Evolutionary conservation across 1,140 invertebrate species (phyloP).

Genomic region (Macrocentrus cingulum): DNA sequence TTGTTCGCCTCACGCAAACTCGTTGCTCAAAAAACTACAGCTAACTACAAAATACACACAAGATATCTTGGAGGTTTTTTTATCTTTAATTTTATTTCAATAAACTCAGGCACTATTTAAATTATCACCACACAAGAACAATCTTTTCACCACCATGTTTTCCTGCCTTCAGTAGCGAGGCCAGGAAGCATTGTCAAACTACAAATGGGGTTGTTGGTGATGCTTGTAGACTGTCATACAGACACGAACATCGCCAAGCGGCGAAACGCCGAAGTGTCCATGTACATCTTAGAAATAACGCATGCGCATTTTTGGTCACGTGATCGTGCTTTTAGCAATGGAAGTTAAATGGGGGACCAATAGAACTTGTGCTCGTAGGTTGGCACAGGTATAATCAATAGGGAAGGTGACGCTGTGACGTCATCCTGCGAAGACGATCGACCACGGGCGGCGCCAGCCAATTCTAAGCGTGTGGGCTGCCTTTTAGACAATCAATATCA

Average conservation of each 20-base stretch:
- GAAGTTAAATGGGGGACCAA: constrained; percentile 17
- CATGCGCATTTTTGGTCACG: constrained; percentile 15
- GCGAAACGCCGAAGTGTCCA: background rate
- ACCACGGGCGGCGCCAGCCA: constrained; percentile 55
- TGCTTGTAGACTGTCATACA: background rate
- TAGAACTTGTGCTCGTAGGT: constrained; percentile 1
- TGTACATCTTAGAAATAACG: background rate
- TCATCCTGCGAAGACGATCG: constrained; percentile 51
- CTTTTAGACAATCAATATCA: constrained; percentile 51
- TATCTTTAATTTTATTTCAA: background rate
- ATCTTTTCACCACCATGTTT: constrained; percentile 1
- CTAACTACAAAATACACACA: background rate
- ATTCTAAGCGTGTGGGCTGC: constrained; percentile 40
- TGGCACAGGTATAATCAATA: constrained; percentile 50
- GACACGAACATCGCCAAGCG: background rate
- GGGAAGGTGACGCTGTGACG: constrained; percentile 46
- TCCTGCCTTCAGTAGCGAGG: background rate
- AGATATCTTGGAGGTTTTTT: background rate
- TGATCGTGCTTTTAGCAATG: background rate
- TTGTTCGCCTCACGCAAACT: no score
- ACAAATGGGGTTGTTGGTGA: constrained; percentile 5
- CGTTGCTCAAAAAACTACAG: background rate
- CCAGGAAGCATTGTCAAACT: constrained; percentile 20
- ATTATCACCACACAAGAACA: constrained; percentile 2
- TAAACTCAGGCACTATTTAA: background rate